Evolutionary conservation across 2,113 vertebrate species (phyloP).

Genomic region (Proterorhinus semilunaris): DNA sequence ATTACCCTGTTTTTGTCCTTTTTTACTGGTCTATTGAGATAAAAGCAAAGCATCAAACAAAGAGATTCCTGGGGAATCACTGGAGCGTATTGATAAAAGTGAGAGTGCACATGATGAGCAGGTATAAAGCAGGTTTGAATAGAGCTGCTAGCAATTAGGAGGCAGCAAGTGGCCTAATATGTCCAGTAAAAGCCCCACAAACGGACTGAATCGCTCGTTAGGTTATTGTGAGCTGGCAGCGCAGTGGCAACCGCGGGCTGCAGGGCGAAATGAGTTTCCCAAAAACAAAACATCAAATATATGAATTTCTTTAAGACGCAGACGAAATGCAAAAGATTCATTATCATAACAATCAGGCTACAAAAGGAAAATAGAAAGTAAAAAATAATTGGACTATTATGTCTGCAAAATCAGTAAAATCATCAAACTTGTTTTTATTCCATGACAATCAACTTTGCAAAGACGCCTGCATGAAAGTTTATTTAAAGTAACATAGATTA

Average conservation of each 20-base stretch:
- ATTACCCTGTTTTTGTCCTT: constrained; percentile 8
- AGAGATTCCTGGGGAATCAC: neutral
- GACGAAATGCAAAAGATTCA: neutral
- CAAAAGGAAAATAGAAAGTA: no score
- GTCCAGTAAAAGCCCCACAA: constrained; percentile 13
- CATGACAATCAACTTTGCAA: no score
- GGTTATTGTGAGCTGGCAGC: constrained; percentile 8
- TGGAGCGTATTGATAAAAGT: constrained; percentile 1
- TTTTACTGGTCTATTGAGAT: constrained; percentile 6
- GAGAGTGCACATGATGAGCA: constrained; percentile 20
- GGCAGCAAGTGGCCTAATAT: constrained; percentile 26
- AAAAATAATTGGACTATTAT: no score
- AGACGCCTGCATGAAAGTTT: no score
- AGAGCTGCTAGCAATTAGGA: constrained; percentile 17
- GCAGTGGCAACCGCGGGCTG: neutral
- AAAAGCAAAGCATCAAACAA: constrained; percentile 6
- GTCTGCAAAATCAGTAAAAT: neutral
- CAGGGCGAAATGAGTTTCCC: neutral
- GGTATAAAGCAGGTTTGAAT: constrained; percentile 10
- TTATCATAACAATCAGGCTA: no score
- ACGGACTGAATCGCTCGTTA: neutral
- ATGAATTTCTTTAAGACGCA: neutral
- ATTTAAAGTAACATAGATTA: no score
- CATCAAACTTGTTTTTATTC: no score
- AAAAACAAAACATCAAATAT: constrained; percentile 1